Percentiles rank a stretch among this genome's conserved stretches.
Conservation (phyloP, 2,113 vertebrate species). For the Ginglymostoma cirratum region DNA sequence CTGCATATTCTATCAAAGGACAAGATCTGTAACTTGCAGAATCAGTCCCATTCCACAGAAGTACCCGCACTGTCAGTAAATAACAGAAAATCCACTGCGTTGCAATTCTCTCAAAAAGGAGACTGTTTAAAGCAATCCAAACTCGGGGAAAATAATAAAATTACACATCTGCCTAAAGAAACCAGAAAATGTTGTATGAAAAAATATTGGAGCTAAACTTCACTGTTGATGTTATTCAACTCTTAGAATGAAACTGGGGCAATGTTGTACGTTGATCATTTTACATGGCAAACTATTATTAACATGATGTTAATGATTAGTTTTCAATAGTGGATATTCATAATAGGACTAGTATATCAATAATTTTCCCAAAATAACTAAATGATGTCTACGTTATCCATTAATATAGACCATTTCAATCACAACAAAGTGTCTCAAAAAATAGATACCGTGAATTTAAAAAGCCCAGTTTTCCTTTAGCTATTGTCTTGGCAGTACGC, state of each 20-base stretch:
- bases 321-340: not conserved
- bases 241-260: not conserved
- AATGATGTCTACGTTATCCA: not conserved
- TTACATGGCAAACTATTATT: not conserved
- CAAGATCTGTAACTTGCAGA: not conserved
- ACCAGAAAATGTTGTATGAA: not conserved
- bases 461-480: not conserved
- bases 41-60: not conserved
- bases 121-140: not conserved
- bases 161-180: not conserved
- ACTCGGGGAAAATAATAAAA: not conserved
- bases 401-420: not conserved
- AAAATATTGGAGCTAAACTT: not conserved
- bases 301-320: not conserved
- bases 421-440: not conserved
- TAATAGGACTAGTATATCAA: not conserved
- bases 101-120: not conserved
- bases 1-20: slow-evolving; percentile 7
- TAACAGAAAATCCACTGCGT: not conserved
- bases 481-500: not conserved
- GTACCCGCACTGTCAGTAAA: not conserved
- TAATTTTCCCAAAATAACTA: not conserved
- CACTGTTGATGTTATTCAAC: not conserved
- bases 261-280: not conserved
- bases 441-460: not conserved